phyloP scores from a whole-genome alignment of 2,888 invertebrate species.

The Tetragonula carbonaria region DNA sequence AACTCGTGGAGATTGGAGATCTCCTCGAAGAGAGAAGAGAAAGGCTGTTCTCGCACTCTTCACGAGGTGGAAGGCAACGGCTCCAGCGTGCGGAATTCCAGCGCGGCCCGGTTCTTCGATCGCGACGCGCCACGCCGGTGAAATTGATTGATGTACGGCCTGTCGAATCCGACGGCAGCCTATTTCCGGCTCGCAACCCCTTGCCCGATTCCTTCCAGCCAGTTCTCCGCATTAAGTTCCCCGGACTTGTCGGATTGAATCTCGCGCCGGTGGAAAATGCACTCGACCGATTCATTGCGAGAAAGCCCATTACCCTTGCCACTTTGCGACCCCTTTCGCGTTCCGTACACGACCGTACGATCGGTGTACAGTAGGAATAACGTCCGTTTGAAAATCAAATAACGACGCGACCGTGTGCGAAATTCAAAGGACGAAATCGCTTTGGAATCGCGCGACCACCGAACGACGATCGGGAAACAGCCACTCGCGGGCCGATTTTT shows the following conservation, averaged over 20 bases:
- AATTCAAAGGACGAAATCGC: slow-evolving; percentile 17
- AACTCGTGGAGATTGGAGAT: not conserved
- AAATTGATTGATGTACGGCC: slow-evolving; percentile 75
- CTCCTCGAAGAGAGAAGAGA: slow-evolving; percentile 23
- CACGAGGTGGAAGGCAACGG: slow-evolving; percentile 10
- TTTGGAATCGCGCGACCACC: too few relatives aligned
- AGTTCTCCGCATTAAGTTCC: slow-evolving; percentile 60
- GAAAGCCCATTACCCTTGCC: slow-evolving; percentile 60
- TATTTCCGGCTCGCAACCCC: slow-evolving; percentile 32
- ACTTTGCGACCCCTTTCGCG: not conserved
- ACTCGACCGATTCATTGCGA: slow-evolving; percentile 61
- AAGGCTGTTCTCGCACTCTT: slow-evolving; percentile 15
- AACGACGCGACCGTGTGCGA: slow-evolving; percentile 26
- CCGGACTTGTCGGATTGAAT: slow-evolving; percentile 67
- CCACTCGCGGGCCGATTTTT: too few relatives aligned
- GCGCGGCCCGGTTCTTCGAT: slow-evolving; percentile 49
- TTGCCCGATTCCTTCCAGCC: slow-evolving; percentile 50
- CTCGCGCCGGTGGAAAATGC: slow-evolving; percentile 66
- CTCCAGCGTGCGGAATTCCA: slow-evolving; percentile 55
- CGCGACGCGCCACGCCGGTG: slow-evolving; percentile 54
- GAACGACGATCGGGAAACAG: too few relatives aligned
- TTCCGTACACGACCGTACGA: slow-evolving; percentile 32
- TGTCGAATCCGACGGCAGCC: slow-evolving; percentile 63
- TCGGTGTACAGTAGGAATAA: slow-evolving; percentile 60
- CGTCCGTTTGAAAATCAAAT: slow-evolving; percentile 53